Evolutionary conservation across 2,888 invertebrate species (phyloP), one percentile per base, ranked within the genome.

Genomic region (Teleiodes luculella): DNA sequence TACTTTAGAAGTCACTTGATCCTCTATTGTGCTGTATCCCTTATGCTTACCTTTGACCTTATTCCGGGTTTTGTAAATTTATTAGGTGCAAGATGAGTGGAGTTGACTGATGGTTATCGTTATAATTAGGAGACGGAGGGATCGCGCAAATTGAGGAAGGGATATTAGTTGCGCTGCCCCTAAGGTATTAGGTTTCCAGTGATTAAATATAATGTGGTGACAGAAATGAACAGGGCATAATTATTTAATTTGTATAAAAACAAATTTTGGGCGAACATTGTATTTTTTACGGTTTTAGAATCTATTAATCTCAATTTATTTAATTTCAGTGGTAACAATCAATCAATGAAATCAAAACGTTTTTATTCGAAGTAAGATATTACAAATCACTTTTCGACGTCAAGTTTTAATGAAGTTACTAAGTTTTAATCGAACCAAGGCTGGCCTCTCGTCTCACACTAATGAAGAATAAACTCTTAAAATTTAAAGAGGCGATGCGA

Each of bases 11-110:
- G 16, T 3, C 16, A 47, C 16, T 16, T 16, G 35, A 33, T 48
- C 30, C n/a, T 24, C 43, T 43, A 24, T 46, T 8, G 67, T 63
- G 66, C 64, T 66, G 66, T 67, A 70, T 68, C 72, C 67, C 66
- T 63, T 74, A 24, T 3, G 3, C 24, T 76, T 72, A 76, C 78
- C 77, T 76, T 58, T 69, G 74, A 78, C 76, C 76, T 70, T 64
- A 74, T 78, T 78, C 7, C 7, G 14, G 14, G 37, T 16, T 37
- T 37, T 16, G 37, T 14, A 16, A 37, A 70, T 60, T 55, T 66
- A 64, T 61, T 64, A 37, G 37, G 37, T 52, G 60, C 37, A 60
- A 59, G 55, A 62, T 53, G 62, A 62, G 57, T 49, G 52, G 62
- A 61, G 62, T 57, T 52, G 56, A 59, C 54, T 55, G 57, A 62